phyloP scores from a whole-genome alignment of 1,140 invertebrate species.

The Pseudomyrmex flavicornis region DNA sequence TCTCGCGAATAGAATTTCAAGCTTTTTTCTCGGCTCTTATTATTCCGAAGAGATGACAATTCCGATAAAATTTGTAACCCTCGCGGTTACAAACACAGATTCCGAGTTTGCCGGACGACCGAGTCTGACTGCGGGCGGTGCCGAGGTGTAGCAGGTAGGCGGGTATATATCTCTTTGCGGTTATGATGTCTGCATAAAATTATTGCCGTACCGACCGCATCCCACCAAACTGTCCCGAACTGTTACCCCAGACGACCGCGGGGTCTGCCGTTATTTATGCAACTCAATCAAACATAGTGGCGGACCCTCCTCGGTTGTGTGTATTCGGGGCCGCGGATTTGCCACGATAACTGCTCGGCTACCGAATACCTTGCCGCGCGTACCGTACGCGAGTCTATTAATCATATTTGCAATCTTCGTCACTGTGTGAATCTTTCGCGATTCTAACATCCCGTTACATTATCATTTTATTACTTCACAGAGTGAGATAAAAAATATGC shows the following conservation, averaged over 20 bases:
- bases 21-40: not conserved
- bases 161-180: not conserved
- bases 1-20: not conserved
- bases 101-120: slow-evolving; percentile 44
- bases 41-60: not conserved
- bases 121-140: slow-evolving; percentile 15
- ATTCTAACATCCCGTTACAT: not conserved
- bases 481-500: not conserved
- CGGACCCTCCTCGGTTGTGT: slow-evolving; percentile 15
- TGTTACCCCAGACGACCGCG: slow-evolving; percentile 34
- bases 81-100: slow-evolving; percentile 8
- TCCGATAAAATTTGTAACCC: not conserved
- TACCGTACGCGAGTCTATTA: not conserved
- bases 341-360: slow-evolving; percentile 5
- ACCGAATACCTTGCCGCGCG: not conserved
- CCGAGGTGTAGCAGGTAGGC: not conserved
- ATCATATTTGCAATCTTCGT: not conserved
- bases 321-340: slow-evolving; percentile 17
- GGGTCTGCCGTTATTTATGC: slow-evolving; percentile 65
- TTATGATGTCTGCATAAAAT: slow-evolving; percentile 61
- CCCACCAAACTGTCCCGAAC: slow-evolving; percentile 10
- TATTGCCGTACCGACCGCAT: slow-evolving; percentile 50
- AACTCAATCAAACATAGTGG: slow-evolving; percentile 63
- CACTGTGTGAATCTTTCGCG: not conserved
- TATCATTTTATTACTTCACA: not conserved